Percentiles rank a stretch among this genome's conserved stretches.
Evolutionary conservation across 2,888 invertebrate species (phyloP).

Genomic region (Auanema freiburgensis): DNA sequence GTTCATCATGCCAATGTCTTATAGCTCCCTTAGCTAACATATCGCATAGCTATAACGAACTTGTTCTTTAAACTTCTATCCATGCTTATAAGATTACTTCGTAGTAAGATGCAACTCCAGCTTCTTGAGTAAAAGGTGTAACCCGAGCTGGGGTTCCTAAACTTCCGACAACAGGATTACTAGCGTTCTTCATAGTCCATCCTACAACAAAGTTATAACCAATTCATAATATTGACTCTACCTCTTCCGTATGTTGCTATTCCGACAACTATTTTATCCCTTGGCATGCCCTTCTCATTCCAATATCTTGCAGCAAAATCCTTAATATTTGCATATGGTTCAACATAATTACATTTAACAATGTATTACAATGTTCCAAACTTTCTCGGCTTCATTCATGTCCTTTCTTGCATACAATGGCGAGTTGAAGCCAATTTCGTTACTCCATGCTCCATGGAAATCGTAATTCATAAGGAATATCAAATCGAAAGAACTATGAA

Average conservation of each 20-base stretch:
- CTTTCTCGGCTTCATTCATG: constrained; percentile 39
- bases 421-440: constrained; percentile 47
- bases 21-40: constrained; percentile 78
- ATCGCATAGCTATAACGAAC: constrained; percentile 76
- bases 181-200: constrained; percentile 52
- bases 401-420: constrained; percentile 45
- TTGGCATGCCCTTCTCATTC: constrained; percentile 59
- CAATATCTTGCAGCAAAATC: constrained; percentile 84
- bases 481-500: constrained; percentile 49
- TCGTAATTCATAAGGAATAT: constrained; percentile 58
- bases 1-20: constrained; percentile 76
- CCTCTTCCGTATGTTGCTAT: constrained; percentile 60
- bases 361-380: constrained; percentile 44
- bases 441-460: constrained; percentile 53
- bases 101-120: constrained; percentile 91
- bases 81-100: constrained; percentile 68
- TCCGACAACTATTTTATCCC: constrained; percentile 56
- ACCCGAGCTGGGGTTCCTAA: constrained; percentile 41
- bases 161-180: constrained; percentile 42
- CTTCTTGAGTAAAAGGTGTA: constrained; percentile 79
- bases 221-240: background rate
- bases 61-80: background rate
- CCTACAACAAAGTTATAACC: constrained; percentile 20
- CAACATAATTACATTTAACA: background rate
- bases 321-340: constrained; percentile 60